These are phyloP conservation scores for Manduca sexta DNA, from an alignment of 1,140 invertebrate species.

Conservation along the genomic window DNA sequence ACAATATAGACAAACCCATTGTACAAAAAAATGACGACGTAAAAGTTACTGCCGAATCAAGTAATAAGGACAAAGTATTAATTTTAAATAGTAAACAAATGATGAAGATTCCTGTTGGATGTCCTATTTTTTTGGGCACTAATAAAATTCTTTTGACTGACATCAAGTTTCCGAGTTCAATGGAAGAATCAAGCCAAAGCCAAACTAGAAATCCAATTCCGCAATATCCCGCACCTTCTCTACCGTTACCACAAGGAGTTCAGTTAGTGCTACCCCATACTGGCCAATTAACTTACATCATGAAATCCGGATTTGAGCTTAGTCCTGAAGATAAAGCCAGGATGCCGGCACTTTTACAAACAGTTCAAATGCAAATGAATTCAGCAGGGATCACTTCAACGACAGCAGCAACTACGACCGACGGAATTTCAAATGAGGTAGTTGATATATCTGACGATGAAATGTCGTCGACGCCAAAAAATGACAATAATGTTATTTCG, in stretches of 20 bases:
- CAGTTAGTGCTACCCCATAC: conserved; percentile 29
- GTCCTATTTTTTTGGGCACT: conserved; percentile 28
- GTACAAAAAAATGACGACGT: too few relatives aligned
- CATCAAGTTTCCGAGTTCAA: conserved; percentile 14
- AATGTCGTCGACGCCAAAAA: background rate
- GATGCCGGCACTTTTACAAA: conserved; percentile 14
- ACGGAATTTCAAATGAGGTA: conserved; percentile 5
- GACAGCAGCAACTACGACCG: background rate
- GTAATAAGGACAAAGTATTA: background rate
- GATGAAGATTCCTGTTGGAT: background rate
- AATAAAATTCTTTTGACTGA: conserved; percentile 33
- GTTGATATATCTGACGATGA: conserved; percentile 11
- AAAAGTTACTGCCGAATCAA: background rate
- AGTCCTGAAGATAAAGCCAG: conserved; percentile 11
- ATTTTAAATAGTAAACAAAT: conserved; percentile 16
- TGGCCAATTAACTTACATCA: conserved; percentile 22
- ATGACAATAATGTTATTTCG: background rate
- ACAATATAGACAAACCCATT: too few relatives aligned
- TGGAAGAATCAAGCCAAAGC: background rate
- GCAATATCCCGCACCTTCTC: background rate
- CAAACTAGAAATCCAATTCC: too few relatives aligned
- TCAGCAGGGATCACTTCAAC: background rate
- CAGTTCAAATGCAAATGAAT: conserved; percentile 12
- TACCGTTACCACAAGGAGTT: conserved; percentile 28
- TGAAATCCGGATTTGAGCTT: conserved; percentile 25